phyloP scores from a whole-genome alignment of 2,888 invertebrate genomes.

The Eristalis arbustorum region DNA sequence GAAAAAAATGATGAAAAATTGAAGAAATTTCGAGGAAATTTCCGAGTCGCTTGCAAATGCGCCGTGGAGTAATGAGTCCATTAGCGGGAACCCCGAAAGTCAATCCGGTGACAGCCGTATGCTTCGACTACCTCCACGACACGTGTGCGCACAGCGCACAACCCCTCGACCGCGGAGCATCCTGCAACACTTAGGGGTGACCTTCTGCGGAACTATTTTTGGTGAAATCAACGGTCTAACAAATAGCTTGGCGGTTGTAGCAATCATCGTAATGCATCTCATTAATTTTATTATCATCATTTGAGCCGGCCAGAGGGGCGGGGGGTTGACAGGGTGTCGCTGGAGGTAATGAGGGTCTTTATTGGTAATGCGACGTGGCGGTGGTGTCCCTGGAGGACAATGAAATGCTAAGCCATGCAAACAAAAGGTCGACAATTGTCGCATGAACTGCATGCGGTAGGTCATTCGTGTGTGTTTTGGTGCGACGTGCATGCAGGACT shows the following conservation, averaged over 20 bases:
- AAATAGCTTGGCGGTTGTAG: constrained; percentile 63
- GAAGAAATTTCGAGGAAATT: constrained; percentile 44
- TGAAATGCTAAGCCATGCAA: constrained; percentile 34
- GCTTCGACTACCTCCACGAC: constrained; percentile 19
- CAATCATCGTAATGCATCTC: constrained; percentile 70
- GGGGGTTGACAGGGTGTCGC: constrained; percentile 46
- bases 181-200: constrained; percentile 33
- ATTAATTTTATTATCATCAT: constrained; percentile 68
- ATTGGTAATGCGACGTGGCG: constrained; percentile 45
- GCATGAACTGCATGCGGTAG: constrained; percentile 51
- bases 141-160: constrained; percentile 47
- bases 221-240: constrained; percentile 62
- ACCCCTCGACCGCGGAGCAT: constrained; percentile 41
- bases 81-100: constrained; percentile 51
- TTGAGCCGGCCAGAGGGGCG: constrained; percentile 5
- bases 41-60: background rate
- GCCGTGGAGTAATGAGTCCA: constrained; percentile 59
- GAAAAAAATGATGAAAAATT: constrained; percentile 32
- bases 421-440: constrained; percentile 45
- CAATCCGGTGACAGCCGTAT: constrained; percentile 19
- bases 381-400: constrained; percentile 57
- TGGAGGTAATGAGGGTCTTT: constrained; percentile 67
- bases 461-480: background rate
- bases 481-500: constrained; percentile 6
- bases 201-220: constrained; percentile 30